Base-by-base conservation (phyloP, 2,113 vertebrate species). In the Menura novaehollandiae region DNA sequence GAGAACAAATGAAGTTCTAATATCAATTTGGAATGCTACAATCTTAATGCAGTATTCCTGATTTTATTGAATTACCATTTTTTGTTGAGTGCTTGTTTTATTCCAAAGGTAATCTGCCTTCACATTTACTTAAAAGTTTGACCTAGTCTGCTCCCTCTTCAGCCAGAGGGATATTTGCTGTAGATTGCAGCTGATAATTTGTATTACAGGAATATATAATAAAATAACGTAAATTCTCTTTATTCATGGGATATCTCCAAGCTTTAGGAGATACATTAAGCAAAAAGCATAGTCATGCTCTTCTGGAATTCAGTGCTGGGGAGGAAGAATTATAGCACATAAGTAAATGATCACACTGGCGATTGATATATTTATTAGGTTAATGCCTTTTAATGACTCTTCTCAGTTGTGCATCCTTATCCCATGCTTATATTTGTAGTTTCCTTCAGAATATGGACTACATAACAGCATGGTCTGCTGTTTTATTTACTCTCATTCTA, bases 1-100 rank as follows among this genome's bases (percentile, higher is more conserved):
- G 93, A 95, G 90, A 92, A 88, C 22, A 88, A 79, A 85, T 60
- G 41, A 91, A 85, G n/a, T 74, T 95, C 88, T 89, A 93, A 81
- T 83, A 23, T 95, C 6, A 75, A 58, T 94, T 91, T 88, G 78
- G 66, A 95, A 91, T 96, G 82, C 22, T 80, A 20, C 58, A 63
- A 59, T 80, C 72, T 88, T 90, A 85, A 69, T 79, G 23, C 27
- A 77, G 14, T 43, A 59, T 83, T 93, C 88, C 72, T 74, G 35
- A 55, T 88, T 80, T 94, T 69, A 92, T 67, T 58, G 51, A 83
- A 69, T 84, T 59, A 24, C 5, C 5, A 3, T 33, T 46, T 85
- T 89, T 66, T 23, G 2, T 23, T 7, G 11, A 5, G 4, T 66
- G 5, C 11, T 53, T 37, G 1, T 0, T 44, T 75, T 76, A 79